phyloP scores from a whole-genome alignment of 2,888 invertebrate species.

The Parnassius apollo region DNA sequence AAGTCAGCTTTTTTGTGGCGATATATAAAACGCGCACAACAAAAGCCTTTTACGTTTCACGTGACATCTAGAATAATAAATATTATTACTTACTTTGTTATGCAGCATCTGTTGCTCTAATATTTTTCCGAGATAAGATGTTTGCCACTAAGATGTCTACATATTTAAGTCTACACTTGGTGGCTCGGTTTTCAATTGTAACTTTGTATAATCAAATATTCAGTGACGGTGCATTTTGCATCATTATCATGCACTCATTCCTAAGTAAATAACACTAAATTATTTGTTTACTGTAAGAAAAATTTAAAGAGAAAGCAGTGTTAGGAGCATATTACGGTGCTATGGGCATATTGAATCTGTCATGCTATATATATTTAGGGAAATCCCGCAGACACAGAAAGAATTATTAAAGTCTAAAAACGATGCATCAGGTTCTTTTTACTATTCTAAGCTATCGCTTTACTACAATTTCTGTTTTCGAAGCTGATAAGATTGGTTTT shows the following conservation, averaged over 20 bases:
- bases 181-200: constrained; percentile 48
- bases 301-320: too few species aligned
- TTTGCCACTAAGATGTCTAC: constrained; percentile 31
- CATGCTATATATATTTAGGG: too few species aligned
- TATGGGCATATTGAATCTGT: too few species aligned
- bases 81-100: constrained; percentile 36
- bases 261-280: too few species aligned
- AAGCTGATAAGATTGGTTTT: too few species aligned
- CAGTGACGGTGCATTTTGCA: constrained; percentile 64
- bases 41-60: constrained; percentile 15
- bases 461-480: too few species aligned
- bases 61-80: constrained; percentile 31
- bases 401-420: too few species aligned
- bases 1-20: constrained; percentile 6
- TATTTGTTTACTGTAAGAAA: too few species aligned
- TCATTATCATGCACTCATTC: constrained; percentile 43
- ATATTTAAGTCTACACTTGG: constrained; percentile 45
- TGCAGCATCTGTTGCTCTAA: constrained; percentile 18
- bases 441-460: too few species aligned
- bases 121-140: constrained; percentile 24
- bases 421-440: too few species aligned
- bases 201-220: constrained; percentile 55
- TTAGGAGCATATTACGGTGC: too few species aligned
- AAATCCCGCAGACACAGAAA: too few species aligned
- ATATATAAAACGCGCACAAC: constrained; percentile 1